A percentile compares a stretch with the other conserved stretches of the same genome.
Evolutionary conservation across 2,797 vertebrate genomes (phyloP).

Genomic region (Catharus ustulatus): DNA sequence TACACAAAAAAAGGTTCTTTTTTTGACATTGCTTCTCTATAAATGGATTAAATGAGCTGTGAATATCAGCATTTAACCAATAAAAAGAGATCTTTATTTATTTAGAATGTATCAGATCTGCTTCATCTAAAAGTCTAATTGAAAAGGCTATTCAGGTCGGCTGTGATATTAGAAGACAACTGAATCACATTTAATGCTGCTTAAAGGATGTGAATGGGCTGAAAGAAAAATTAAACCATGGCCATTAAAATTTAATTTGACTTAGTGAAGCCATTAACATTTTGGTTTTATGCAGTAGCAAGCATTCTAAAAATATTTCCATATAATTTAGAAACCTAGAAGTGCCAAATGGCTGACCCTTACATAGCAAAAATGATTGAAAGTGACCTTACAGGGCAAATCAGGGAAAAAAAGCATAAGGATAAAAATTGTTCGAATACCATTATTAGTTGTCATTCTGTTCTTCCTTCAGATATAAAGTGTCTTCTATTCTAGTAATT

Average conservation of each 20-base stretch:
- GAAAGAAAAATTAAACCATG: constrained; percentile 57
- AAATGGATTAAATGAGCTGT: constrained; percentile 47
- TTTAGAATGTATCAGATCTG: constrained; percentile 59
- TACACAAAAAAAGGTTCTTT: constrained; percentile 5
- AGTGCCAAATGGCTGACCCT: constrained; percentile 2
- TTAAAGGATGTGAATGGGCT: constrained; percentile 43
- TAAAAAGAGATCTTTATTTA: constrained; percentile 58
- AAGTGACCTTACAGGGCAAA: constrained; percentile 15
- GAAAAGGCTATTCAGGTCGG: constrained; percentile 63
- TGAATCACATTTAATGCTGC: constrained; percentile 60
- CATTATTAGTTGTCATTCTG: background rate
- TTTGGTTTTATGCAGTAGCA: constrained; percentile 51
- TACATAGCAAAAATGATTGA: background rate
- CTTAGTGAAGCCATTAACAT: constrained; percentile 65
- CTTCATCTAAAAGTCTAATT: constrained; percentile 64
- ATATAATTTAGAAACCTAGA: constrained; percentile 39
- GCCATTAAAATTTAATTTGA: constrained; percentile 74
- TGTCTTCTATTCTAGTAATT: background rate
- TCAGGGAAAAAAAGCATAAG: background rate
- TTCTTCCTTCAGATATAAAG: background rate
- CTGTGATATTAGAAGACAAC: constrained; percentile 59
- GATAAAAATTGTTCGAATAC: background rate
- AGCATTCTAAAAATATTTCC: constrained; percentile 64
- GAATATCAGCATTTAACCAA: constrained; percentile 64
- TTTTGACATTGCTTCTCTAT: constrained; percentile 42